Evolutionary conservation across 2,113 vertebrate species (phyloP).

Genomic region (Gambusia holbrooki): DNA sequence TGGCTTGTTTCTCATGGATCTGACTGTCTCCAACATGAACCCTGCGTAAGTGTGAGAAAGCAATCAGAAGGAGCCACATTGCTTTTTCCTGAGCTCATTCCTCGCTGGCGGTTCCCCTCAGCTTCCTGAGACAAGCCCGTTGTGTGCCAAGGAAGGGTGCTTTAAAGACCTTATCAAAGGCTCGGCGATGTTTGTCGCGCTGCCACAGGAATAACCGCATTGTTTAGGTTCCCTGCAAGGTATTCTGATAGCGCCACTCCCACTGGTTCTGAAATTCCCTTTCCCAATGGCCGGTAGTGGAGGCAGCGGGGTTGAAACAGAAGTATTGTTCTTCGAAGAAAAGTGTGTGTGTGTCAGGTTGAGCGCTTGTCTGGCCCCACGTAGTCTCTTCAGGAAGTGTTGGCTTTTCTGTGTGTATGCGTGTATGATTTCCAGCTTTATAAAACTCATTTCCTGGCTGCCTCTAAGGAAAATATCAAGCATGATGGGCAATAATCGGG

Average conservation of each 20-base stretch:
- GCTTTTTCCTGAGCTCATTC: constrained; percentile 33
- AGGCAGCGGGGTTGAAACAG: constrained; percentile 56
- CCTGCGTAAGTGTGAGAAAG: constrained; percentile 39
- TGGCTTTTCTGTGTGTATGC: constrained; percentile 48
- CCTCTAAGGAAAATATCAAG: constrained; percentile 67
- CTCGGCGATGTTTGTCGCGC: constrained; percentile 46
- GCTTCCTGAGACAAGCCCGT: constrained; percentile 48
- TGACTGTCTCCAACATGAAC: background rate
- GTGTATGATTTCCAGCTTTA: constrained; percentile 56
- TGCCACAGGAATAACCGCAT: constrained; percentile 46
- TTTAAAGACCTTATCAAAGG: constrained; percentile 68
- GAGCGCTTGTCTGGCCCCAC: constrained; percentile 68
- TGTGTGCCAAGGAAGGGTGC: constrained; percentile 40
- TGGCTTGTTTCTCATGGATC: constrained; percentile 6
- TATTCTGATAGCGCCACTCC: constrained; percentile 67
- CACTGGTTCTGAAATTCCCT: constrained; percentile 53
- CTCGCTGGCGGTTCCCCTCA: constrained; percentile 31
- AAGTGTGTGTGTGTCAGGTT: constrained; percentile 59
- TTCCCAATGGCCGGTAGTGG: constrained; percentile 71
- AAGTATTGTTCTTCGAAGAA: constrained; percentile 70
- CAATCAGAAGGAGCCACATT: background rate
- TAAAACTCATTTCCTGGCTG: constrained; percentile 77
- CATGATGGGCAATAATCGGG: constrained; percentile 50
- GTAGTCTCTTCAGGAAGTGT: constrained; percentile 79
- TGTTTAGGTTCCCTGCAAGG: constrained; percentile 67